Base-by-base conservation (phyloP, 2,797 vertebrate species). In the Xiphorhynchus erythropygius region DNA sequence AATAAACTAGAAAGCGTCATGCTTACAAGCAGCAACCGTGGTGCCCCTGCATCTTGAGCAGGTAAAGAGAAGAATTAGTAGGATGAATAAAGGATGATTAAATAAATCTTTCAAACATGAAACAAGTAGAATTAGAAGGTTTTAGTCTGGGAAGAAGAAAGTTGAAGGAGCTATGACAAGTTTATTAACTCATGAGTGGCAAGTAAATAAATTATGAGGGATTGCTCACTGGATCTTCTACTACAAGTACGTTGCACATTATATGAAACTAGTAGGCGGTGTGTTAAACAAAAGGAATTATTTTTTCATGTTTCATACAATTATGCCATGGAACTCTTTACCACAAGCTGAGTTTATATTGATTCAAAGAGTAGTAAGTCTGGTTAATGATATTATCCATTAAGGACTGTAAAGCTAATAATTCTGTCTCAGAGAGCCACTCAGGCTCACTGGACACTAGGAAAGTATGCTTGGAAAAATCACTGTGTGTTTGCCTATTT, bases 401-500 rank as follows among this genome's bases (percentile, higher is more conserved):
- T 64, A 71, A 57, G 33, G 28, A 21, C 41, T 44, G 4, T 13
- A 73, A 71, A 89, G 28, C 24, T 68, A 52, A 13, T 46, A 18
- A 37, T 65, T 70, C 44, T 57, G 16, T 57, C 42, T 42, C 22
- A 53, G 59, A 69, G 18, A 52, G 22, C 11, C 46, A 21, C 12
- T 87, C 30, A 35, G 35, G 44, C 5, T 63, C 3, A 2, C 12
- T 42, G 49, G 19, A 52, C n/a, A 18, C 30, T 70, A 23, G 39
- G 24, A 47, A 69, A 57, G 6, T 14, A 15, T 62, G 9, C n/a
- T 67, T 69, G 55, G 68, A 50, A 80, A 49, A 80, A 67, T 59
- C 2, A 0, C 11, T 47, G 5, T 4, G 0, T 47, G 5, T 56
- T 69, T 90, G 9, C 23, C 27, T 73, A 18, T 25, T 11, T 75